phyloP scores from a whole-genome alignment of 2,888 invertebrate genomes.

The Phoronis australis region DNA sequence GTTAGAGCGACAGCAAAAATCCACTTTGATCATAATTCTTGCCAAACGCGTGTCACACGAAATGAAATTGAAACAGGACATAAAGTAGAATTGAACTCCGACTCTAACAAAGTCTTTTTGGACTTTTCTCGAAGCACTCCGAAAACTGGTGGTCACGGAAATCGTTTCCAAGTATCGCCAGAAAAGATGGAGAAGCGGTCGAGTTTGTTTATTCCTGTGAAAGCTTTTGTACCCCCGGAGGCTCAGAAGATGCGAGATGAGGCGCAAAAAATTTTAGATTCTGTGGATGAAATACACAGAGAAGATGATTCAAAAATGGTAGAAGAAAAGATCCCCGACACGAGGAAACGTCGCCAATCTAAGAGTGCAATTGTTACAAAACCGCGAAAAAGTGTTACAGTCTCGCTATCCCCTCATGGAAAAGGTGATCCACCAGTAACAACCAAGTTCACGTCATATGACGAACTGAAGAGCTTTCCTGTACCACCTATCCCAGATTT shows the following conservation, averaged over 20 bases:
- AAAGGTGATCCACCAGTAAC: too few species aligned
- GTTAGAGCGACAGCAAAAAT: constrained; percentile 27
- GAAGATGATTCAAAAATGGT: constrained; percentile 17
- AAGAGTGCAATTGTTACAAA: too few species aligned
- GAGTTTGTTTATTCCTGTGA: constrained; percentile 31
- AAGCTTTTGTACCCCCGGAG: constrained; percentile 30
- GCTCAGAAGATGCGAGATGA: constrained; percentile 31
- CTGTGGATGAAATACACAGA: constrained; percentile 29
- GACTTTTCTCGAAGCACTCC: constrained; percentile 36
- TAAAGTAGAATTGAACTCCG: constrained; percentile 26
- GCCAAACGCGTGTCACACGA: constrained; percentile 25
- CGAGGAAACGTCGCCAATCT: not conserved
- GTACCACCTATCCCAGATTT: constrained; percentile 6
- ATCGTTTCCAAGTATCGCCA: constrained; percentile 16
- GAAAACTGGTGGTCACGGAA: constrained; percentile 18
- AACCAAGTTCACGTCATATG: too few species aligned
- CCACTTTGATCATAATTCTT: too few species aligned
- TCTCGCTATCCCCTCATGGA: too few species aligned
- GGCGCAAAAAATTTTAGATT: constrained; percentile 30
- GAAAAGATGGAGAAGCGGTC: constrained; percentile 27
- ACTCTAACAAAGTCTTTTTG: constrained; percentile 30
- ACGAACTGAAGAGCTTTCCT: too few species aligned
- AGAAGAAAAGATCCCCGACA: not conserved
- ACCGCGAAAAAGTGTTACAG: too few species aligned
- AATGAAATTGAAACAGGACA: constrained; percentile 20